These are phyloP conservation scores for Otolemur garnettii DNA, from an alignment of 2,113 vertebrate species.

Conservation along the genomic window DNA sequence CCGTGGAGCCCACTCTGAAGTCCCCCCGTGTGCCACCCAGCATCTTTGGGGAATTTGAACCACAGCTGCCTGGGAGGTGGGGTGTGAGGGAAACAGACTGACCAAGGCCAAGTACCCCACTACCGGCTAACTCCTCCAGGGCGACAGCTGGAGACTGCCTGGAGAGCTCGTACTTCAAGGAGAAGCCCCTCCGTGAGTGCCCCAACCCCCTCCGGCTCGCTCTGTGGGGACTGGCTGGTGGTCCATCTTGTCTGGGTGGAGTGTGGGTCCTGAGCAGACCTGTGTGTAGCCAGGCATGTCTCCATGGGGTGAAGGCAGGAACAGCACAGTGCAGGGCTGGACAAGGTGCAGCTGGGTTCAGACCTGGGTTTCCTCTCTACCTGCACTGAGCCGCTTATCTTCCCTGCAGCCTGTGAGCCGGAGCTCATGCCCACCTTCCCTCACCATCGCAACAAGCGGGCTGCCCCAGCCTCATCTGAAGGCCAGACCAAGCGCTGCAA, in stretches of 20 bases:
- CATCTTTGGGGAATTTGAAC: neutral
- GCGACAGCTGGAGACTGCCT: conserved; percentile 93
- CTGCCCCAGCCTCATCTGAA: conserved; percentile 64
- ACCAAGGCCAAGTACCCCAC: neutral
- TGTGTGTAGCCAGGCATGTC: neutral
- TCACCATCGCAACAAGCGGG: conserved; percentile 96
- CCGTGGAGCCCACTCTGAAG: neutral
- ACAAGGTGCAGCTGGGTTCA: fast-evolving
- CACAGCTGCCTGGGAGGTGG: no score
- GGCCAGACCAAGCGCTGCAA: conserved; percentile 90
- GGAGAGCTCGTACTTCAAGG: conserved; percentile 99
- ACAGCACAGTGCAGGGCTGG: neutral
- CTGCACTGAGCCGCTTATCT: neutral
- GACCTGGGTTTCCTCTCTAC: no score
- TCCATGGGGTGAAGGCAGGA: neutral
- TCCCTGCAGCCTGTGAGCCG: conserved; percentile 93
- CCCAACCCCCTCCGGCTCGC: fast-evolving
- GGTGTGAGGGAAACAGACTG: neutral
- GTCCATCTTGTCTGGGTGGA: neutral
- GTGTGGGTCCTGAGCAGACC: neutral
- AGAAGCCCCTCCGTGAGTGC: conserved; percentile 97
- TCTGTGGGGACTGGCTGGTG: no score
- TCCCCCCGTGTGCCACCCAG: neutral
- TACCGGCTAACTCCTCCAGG: conserved; percentile 80
- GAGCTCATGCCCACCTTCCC: conserved; percentile 99